Percentiles rank a stretch among this genome's conserved stretches.
These are phyloP conservation scores for Drosophila suzukii DNA, from an alignment of 1,140 invertebrate species.

Conservation along the genomic window DNA sequence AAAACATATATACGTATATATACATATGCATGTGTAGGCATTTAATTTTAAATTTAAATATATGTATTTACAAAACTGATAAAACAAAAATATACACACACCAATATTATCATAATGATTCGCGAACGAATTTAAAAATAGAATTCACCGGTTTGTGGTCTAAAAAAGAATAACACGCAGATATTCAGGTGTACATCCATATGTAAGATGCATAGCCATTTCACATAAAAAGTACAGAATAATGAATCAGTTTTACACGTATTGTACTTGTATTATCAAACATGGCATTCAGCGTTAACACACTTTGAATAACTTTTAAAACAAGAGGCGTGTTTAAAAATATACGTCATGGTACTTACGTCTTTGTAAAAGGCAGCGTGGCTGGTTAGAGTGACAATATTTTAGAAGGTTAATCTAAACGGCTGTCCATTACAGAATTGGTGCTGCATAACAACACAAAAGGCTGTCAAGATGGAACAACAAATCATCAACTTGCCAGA, in stretches of 20 bases:
- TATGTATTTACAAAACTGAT: neutral
- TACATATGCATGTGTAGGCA: too few relatives aligned
- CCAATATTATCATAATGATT: neutral
- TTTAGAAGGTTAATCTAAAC: constrained; percentile 8
- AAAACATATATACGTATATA: too few relatives aligned
- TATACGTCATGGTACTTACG: constrained; percentile 5
- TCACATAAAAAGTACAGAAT: neutral
- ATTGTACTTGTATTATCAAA: neutral
- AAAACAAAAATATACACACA: neutral
- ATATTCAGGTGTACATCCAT: neutral
- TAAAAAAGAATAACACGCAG: neutral
- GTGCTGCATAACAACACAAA: constrained; percentile 18
- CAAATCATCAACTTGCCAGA: neutral
- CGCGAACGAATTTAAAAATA: neutral
- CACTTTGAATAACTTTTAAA: too few relatives aligned
- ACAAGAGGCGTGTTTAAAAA: too few relatives aligned
- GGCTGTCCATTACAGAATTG: constrained; percentile 18
- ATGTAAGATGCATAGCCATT: neutral
- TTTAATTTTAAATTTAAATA: neutral
- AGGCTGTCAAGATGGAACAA: neutral
- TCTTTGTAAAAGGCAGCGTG: constrained; percentile 7
- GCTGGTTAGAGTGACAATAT: constrained; percentile 1
- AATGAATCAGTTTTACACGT: neutral
- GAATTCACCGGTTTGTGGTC: neutral
- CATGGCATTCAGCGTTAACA: too few relatives aligned